phyloP scores from a whole-genome alignment of 2,888 invertebrate genomes.

The Coelinius sp. region DNA sequence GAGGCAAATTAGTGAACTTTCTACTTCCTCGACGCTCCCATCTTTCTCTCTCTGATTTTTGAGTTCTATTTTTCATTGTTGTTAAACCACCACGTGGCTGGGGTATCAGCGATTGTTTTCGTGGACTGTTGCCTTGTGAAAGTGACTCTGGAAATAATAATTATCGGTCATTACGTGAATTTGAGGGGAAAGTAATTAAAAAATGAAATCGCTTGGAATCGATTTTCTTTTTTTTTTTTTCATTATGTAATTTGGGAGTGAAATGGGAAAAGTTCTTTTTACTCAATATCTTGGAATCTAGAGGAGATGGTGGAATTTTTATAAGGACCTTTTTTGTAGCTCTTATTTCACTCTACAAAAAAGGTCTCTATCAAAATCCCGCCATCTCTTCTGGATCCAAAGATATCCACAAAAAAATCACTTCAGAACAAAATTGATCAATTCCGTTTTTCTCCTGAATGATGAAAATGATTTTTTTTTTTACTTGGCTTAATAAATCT shows the following conservation, averaged over 20 bases:
- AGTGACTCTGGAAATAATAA: slow-evolving; percentile 56
- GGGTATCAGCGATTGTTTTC: slow-evolving; percentile 64
- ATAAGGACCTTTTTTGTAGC: too few species aligned
- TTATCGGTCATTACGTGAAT: slow-evolving; percentile 22
- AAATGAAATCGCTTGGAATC: background rate
- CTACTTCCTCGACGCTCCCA: slow-evolving; percentile 34
- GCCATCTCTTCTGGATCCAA: background rate
- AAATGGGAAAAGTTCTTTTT: background rate
- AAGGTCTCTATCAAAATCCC: background rate
- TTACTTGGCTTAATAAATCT: slow-evolving; percentile 37
- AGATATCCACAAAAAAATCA: background rate
- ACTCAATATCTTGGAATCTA: too few species aligned
- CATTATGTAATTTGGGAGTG: background rate
- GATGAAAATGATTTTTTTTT: slow-evolving; percentile 2
- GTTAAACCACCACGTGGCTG: slow-evolving; percentile 51
- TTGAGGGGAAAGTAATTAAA: background rate
- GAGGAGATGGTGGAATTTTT: too few species aligned
- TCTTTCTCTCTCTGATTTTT: slow-evolving; percentile 23
- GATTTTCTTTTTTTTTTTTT: slow-evolving; percentile 8
- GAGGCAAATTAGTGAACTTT: slow-evolving; percentile 27
- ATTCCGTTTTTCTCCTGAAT: background rate
- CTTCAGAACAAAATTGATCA: too few species aligned
- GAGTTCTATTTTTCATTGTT: slow-evolving; percentile 1
- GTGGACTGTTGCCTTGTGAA: slow-evolving; percentile 66
- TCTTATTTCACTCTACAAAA: background rate